Base-by-base conservation (phyloP, 2,113 vertebrate species). In the Tamias sibiricus region DNA sequence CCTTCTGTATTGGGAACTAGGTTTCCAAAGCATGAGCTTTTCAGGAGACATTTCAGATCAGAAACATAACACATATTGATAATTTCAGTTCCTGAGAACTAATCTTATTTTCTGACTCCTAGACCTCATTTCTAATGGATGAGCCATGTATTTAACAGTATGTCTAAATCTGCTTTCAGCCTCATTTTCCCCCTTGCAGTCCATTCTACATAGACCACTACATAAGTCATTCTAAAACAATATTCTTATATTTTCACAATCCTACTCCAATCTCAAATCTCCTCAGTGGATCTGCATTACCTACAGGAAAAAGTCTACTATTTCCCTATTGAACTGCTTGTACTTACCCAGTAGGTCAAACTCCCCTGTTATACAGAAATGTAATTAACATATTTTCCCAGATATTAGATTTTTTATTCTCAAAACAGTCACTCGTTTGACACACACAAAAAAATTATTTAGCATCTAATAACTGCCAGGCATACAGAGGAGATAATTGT, bases 331-430 rank as follows among this genome's bases (percentile, higher is more conserved):
- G 11, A 86, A 93, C 14, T 2, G 0, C 52, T 44, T 54, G 9
- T 64, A 93, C 68, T 59, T 69, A 40, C 19, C 14, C 26, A 74
- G 72, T 8, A 89, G 47, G 11, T n/a, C 6, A 75, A 90, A 95
- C n/a, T 66, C 1, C 54, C 49, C 72, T 93, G 26, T 16, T 16
- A 72, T 44, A 44, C 14, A 47, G n/a, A 91, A 83, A n/a, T n/a
- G n/a, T n/a, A n/a, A n/a, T n/a, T 0, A 49, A 49, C 26, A 90
- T 84, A 82, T 59, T 62, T 85, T 87, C 28, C 32, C 12, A 94
- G 32, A 86, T 71, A 83, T 79, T 80, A 86, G 95, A 24, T 89
- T 37, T 95, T 91, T 77, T 77, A 75, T 80, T 94, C 89, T 69
- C 47, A 81, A 87, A 44, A 92, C 52, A 90, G 72, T 69, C 19